These are phyloP conservation scores for Nymphalis c-album DNA, from an alignment of 2,888 invertebrate genomes.

Conservation along the genomic window DNA sequence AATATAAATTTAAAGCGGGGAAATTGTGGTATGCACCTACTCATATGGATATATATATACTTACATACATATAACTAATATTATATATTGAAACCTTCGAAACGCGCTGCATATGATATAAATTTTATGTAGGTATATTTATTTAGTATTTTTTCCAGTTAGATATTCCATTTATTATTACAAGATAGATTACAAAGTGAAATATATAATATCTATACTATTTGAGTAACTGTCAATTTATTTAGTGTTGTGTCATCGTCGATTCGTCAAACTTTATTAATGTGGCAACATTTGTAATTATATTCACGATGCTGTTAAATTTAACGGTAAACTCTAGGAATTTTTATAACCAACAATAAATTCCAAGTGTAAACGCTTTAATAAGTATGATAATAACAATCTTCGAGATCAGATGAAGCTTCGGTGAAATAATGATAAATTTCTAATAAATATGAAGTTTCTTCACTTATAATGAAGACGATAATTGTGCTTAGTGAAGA, in stretches of 20 bases:
- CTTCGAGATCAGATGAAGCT: neutral
- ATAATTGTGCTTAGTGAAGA: constrained; percentile 21
- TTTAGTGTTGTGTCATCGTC: constrained; percentile 22
- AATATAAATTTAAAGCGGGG: too few relatives aligned
- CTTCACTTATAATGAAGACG: constrained; percentile 7
- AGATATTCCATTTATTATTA: too few relatives aligned
- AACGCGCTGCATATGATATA: too few relatives aligned
- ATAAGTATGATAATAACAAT: constrained; percentile 6
- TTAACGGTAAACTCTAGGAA: constrained; percentile 27
- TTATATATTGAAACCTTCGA: too few relatives aligned
- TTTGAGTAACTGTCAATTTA: constrained; percentile 15
- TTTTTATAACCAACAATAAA: constrained; percentile 31
- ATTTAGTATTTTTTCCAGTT: too few relatives aligned
- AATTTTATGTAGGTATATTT: too few relatives aligned
- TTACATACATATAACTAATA: too few relatives aligned
- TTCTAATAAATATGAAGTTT: neutral
- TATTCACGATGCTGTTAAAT: constrained; percentile 14
- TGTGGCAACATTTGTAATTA: constrained; percentile 22
- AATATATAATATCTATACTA: neutral
- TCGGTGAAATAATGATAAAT: constrained; percentile 11
- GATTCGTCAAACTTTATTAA: constrained; percentile 22
- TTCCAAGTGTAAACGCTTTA: constrained; percentile 8
- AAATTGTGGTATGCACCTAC: too few relatives aligned
- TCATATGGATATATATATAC: too few relatives aligned
- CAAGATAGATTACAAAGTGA: too few relatives aligned